These are phyloP conservation scores for Acanthoscelides obtectus DNA, from an alignment of 2,888 invertebrate species.

Conservation along the genomic window DNA sequence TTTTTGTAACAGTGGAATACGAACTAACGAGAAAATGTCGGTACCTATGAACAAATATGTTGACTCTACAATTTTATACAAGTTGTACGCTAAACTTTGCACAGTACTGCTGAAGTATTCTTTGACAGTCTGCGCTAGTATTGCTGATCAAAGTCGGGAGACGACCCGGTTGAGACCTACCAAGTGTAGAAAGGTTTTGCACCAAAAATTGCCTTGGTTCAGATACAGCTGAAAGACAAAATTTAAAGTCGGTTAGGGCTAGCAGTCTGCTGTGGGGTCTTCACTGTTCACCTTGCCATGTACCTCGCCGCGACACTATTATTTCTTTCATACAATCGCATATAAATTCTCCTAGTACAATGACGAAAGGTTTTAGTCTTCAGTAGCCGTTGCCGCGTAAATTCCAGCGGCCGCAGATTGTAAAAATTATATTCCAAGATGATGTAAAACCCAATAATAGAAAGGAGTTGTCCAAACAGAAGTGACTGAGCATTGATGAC, in stretches of 20 bases:
- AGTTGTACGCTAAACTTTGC: conserved; percentile 63
- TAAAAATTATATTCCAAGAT: too few relatives aligned
- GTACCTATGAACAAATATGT: neutral
- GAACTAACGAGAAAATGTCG: neutral
- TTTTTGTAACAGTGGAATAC: neutral
- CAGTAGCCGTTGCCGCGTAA: too few relatives aligned
- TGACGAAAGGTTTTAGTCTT: too few relatives aligned
- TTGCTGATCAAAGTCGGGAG: conserved; percentile 62
- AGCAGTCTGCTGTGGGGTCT: neutral
- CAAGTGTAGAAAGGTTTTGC: conserved; percentile 65
- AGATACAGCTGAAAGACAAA: conserved; percentile 51
- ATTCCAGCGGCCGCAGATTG: too few relatives aligned
- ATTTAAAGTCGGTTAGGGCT: neutral
- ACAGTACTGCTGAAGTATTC: conserved; percentile 66
- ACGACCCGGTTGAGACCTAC: conserved; percentile 62
- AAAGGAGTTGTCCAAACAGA: too few relatives aligned
- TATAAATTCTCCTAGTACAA: too few relatives aligned
- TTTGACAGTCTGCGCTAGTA: conserved; percentile 59
- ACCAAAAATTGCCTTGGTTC: conserved; percentile 74
- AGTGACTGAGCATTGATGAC: too few relatives aligned
- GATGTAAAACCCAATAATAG: too few relatives aligned
- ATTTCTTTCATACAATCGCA: too few relatives aligned
- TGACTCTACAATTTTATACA: conserved; percentile 35
- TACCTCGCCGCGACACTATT: too few relatives aligned
- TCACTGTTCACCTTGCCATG: too few relatives aligned